Evolutionary conservation across 2,888 invertebrate genomes (phyloP).

Genomic region (Stenodema calcarata): DNA sequence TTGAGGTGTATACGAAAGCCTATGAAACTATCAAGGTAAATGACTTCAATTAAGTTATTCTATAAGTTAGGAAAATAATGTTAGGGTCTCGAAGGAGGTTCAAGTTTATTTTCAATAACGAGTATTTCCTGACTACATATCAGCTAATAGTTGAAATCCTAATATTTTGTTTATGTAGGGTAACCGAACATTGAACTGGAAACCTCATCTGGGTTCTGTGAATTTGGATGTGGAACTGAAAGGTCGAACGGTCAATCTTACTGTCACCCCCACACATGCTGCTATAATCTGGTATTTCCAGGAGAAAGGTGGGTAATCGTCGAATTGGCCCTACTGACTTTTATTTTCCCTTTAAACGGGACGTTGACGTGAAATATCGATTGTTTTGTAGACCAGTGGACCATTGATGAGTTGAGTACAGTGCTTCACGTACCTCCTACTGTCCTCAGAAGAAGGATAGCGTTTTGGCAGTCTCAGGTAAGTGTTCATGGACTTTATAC

Average conservation of each 20-base stretch:
- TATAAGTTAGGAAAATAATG: too few species aligned
- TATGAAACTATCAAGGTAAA: conserved; percentile 81
- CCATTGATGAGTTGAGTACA: conserved; percentile 82
- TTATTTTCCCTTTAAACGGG: not conserved
- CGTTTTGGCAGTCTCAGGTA: conserved; percentile 91
- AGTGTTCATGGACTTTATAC: not conserved
- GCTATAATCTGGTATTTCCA: conserved; percentile 94
- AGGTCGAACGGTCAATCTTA: conserved; percentile 75
- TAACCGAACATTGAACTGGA: conserved; percentile 92
- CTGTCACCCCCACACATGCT: conserved; percentile 91
- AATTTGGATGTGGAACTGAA: conserved; percentile 89
- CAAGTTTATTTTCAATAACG: too few species aligned
- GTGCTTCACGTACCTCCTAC: conserved; percentile 88
- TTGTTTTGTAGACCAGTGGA: conserved; percentile 73
- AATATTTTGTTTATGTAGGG: conserved; percentile 62
- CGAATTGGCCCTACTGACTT: too few species aligned
- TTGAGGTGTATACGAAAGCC: conserved; percentile 85
- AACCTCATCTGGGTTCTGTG: conserved; percentile 90
- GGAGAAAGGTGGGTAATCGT: conserved; percentile 70
- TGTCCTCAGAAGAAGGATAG: conserved; percentile 82
- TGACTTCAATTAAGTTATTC: not conserved
- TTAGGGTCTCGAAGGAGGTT: too few species aligned
- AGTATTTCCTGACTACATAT: too few species aligned
- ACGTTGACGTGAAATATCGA: not conserved
- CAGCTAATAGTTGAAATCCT: not conserved